These are phyloP conservation scores for Lacanobia oleracea DNA, from an alignment of 2,888 invertebrate species.

Conservation along the genomic window DNA sequence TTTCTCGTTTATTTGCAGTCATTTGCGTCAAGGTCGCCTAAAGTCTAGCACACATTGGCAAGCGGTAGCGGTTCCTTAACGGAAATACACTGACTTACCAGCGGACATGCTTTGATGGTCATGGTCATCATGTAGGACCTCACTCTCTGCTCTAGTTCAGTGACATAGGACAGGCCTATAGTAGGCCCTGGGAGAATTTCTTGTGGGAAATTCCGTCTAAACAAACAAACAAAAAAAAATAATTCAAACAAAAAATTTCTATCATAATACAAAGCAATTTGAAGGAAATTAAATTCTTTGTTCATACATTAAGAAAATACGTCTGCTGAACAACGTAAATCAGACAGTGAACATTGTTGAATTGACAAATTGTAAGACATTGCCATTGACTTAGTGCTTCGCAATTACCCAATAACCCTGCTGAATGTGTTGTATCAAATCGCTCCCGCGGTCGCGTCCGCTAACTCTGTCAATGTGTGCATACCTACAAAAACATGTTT, in stretches of 20 bases:
- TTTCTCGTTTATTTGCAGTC: slow-evolving; percentile 21
- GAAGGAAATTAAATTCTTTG: no score
- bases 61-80: slow-evolving; percentile 1
- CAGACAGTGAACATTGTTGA: neutral
- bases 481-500: slow-evolving; percentile 22
- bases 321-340: neutral
- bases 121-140: neutral
- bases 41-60: neutral
- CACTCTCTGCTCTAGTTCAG: neutral
- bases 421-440: neutral
- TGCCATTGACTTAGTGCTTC: neutral
- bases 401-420: neutral
- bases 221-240: no score
- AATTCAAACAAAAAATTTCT: no score
- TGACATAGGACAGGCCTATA: no score
- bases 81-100: neutral
- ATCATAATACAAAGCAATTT: no score
- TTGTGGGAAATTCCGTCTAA: no score
- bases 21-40: slow-evolving; percentile 26
- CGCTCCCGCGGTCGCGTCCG: slow-evolving; percentile 17
- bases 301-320: no score
- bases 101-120: neutral
- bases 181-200: no score
- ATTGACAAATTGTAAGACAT: neutral
- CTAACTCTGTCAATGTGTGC: neutral